phyloP scores from a whole-genome alignment of 1,140 invertebrate species.

The Apis cerana region DNA sequence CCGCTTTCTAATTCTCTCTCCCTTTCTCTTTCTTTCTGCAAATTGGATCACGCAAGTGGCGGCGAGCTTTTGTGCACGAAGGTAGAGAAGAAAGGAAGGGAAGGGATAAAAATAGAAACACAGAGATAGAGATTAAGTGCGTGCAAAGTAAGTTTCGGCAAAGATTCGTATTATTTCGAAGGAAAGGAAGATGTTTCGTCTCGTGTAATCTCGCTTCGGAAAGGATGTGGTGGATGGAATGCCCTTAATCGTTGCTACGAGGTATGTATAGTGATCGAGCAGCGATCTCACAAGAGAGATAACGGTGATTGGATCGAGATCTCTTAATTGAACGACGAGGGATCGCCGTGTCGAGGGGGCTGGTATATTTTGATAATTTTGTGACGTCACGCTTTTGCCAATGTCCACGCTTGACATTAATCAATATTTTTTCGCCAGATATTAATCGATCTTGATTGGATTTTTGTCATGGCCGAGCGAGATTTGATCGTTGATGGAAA shows the following conservation, averaged over 20 bases:
- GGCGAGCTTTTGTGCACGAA: conserved; percentile 20
- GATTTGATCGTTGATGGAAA: too few relatives aligned
- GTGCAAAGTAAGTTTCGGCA: neutral
- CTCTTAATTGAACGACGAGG: conserved; percentile 5
- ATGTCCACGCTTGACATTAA: neutral
- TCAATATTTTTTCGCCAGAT: neutral
- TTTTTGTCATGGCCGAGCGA: neutral
- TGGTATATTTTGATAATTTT: neutral
- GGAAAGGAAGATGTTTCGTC: conserved; percentile 9
- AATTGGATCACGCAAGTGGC: conserved; percentile 43
- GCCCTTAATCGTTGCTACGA: conserved; percentile 27
- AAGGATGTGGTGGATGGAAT: neutral
- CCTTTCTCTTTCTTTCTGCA: neutral
- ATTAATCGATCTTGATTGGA: neutral
- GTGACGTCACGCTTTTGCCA: neutral
- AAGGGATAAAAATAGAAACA: neutral
- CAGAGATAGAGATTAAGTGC: neutral
- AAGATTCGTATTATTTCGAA: too few relatives aligned
- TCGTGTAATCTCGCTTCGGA: conserved; percentile 24
- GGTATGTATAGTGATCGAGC: neutral
- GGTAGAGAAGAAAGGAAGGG: neutral
- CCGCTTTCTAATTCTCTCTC: neutral
- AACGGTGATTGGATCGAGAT: conserved; percentile 19
- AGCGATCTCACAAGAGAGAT: neutral
- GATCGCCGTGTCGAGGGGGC: too few relatives aligned